phyloP scores from a whole-genome alignment of 2,797 vertebrate genomes.

The Gallinago stenura region DNA sequence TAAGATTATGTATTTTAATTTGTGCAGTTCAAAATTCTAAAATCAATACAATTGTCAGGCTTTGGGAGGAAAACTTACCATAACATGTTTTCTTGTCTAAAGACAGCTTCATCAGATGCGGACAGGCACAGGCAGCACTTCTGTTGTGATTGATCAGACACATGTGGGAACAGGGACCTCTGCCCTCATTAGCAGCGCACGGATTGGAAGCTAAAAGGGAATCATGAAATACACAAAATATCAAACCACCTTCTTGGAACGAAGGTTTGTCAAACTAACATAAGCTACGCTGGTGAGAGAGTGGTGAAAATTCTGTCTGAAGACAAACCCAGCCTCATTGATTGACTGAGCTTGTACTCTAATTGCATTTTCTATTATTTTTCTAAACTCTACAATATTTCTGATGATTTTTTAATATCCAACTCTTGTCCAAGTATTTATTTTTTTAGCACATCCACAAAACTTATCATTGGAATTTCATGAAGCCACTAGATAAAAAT shows the following conservation, averaged over 20 bases:
- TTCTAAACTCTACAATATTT: too few species aligned
- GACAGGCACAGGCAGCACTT: slow-evolving; percentile 92
- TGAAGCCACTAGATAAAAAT: neutral
- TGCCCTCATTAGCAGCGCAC: slow-evolving; percentile 89
- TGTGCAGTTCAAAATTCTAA: neutral
- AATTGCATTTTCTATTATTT: neutral
- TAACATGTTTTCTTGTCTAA: slow-evolving; percentile 91
- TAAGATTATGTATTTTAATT: neutral
- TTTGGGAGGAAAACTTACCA: slow-evolving; percentile 80
- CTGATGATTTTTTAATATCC: neutral
- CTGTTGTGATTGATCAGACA: slow-evolving; percentile 95
- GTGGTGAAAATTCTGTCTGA: neutral
- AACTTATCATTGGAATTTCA: neutral
- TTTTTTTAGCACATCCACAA: neutral
- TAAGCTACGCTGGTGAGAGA: neutral
- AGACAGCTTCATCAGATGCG: slow-evolving; percentile 96
- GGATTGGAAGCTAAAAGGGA: slow-evolving; percentile 90
- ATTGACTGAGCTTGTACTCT: neutral
- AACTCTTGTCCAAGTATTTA: neutral
- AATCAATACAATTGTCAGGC: neutral
- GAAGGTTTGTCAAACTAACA: neutral
- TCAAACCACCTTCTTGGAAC: neutral
- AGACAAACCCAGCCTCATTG: neutral
- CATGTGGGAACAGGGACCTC: slow-evolving; percentile 95
- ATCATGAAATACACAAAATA: neutral